A percentile compares a stretch with the other conserved stretches of the same genome.
Evolutionary conservation across 2,113 vertebrate genomes (phyloP).

Genomic region (Notechis scutatus): DNA sequence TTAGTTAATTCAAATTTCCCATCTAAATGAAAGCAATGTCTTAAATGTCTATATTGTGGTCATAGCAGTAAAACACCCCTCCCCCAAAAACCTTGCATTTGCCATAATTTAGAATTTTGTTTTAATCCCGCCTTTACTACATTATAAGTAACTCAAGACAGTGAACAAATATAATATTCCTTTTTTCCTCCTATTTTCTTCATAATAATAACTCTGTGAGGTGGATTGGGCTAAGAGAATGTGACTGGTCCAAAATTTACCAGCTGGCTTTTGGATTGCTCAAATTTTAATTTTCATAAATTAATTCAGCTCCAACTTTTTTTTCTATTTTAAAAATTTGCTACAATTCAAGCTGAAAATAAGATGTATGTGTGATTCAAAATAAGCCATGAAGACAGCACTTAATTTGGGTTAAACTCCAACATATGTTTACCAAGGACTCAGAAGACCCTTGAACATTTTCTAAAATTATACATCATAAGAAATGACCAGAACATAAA

Average conservation of each 20-base stretch:
- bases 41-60: background rate
- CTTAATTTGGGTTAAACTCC: background rate
- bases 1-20: background rate
- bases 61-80: background rate
- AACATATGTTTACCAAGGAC: background rate
- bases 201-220: background rate
- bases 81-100: background rate
- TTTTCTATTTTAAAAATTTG: background rate
- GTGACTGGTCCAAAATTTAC: background rate
- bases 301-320: background rate
- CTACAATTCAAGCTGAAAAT: background rate
- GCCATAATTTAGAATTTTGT: background rate
- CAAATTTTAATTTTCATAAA: background rate
- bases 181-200: background rate
- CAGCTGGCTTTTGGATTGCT: background rate
- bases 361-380: background rate
- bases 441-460: background rate
- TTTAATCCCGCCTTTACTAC: background rate
- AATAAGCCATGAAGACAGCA: background rate
- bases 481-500: background rate
- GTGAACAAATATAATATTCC: background rate
- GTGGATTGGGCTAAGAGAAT: background rate
- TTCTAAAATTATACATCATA: background rate
- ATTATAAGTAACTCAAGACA: background rate
- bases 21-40: background rate